Evolutionary conservation across 2,888 invertebrate genomes (phyloP), one percentile per base, ranked within the genome.

Genomic region (Eulithis testata): DNA sequence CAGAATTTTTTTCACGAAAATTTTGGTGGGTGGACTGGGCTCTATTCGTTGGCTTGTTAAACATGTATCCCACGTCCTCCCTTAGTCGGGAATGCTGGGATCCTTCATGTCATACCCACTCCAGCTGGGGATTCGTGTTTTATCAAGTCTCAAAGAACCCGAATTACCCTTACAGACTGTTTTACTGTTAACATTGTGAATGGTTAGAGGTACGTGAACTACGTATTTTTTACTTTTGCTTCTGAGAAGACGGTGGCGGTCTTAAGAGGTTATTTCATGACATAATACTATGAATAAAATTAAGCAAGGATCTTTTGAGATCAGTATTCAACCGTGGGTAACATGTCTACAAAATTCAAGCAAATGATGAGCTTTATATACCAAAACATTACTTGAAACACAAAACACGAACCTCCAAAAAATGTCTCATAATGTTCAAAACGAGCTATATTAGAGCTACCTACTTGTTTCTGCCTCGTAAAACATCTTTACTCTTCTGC

Each of bases 401-500:
- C 9, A 3, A 5, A 40, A 40, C 9, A 11, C 40, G 9, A 44
- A 44, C n/a, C n/a, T 27, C n/a, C 27, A 63, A 21, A 1, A 21
- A 62, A 63, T 44, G 12, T 54, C 43, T 43, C 40, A 43, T 43
- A 52, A 63, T 21, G 44, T 63, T 63, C 21, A 40, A 31, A 21
- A 36, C 31, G 11, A 21, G 54, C 43, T 21, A 66, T 40, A 55
- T 51, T 21, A 43, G 27, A 45, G 47, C 43, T 50, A 40, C 12
- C 11, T 50, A 49, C 14, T 62, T 62, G 43, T 59, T 52, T 54
- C 60, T 27, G 62, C 64, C 61, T 66, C 57, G 72, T 73, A 73
- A 68, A 67, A 40, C 69, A 71, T 69, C 73, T 72, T 77, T 64
- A 63, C 71, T 73, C 69, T 74, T 63, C 64, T 72, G 68, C 72